Evolutionary conservation across 30 jellyfish, hydroid and myxozoan genomes (phyloP), one percentile per base, ranked within the genome.

Genomic region (Phacellophora camtschatica): DNA sequence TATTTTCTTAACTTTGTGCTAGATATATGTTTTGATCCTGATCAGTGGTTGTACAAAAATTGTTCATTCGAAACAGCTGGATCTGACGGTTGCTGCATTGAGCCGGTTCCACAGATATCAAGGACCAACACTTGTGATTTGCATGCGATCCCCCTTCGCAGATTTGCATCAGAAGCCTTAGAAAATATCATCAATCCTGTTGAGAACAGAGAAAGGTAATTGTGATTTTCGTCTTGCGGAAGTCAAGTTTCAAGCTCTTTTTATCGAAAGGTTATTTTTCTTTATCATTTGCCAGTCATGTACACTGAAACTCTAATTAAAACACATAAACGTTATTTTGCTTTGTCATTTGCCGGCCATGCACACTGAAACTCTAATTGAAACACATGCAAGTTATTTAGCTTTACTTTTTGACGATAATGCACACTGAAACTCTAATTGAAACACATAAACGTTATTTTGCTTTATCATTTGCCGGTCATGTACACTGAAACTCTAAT

Each of bases 21-120:
- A 82, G 94, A 82, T 69, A 82, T 82, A 7, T 82, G 94, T 32
- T 50, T 11, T 35, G 94, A 82, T 55, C 86, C 86, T 13, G 82
- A 69, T 32, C 94, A 82, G 24, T 61, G 67, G 13, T 63, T 82
- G 28, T 82, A 39, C 80, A 82, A 39, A 24, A 43, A 23, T 32
- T 82, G 94, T 30, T 34, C 86, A 19, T 68, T 66, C 56, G 73
- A 71, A 31, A 19, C 56, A 16, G 24, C 55, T 27, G 37, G 15
- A 27, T 0, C 73, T 0, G 45, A 33, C 2, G 61, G 61, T 18
- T 28, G 67, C 66, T 82, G 94, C 33, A 28, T 41, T 9, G 1
- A 25, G 15, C 94, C 86, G 8, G 94, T 82, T 9, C 71, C 51
- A 13, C 86, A 51, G 61, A 43, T 35, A 27, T 16, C 20, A 39